Evolutionary conservation across 2,113 vertebrate genomes (phyloP), one percentile per base, ranked within the genome.

Genomic region (Pogona vitticeps): DNA sequence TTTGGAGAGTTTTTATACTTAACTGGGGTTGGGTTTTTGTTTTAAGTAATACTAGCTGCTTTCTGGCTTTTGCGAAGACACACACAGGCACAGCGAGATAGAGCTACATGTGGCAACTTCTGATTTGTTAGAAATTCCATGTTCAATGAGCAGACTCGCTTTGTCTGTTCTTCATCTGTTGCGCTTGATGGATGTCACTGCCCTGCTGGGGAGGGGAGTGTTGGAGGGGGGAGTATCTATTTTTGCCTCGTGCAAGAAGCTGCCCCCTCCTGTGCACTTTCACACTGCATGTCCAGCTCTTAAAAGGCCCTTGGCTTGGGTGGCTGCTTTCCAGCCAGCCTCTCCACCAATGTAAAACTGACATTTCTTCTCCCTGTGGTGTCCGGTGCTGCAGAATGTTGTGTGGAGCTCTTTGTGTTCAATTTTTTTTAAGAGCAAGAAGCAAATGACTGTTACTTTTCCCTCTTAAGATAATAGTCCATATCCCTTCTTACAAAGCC

Each of bases 161-260:
- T 81, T 80, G 81, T 87, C 85, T 0, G 83, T 52, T 63, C 88
- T 46, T 72, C 68, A 1, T 20, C 73, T 92, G 88, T 88, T 14
- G 56, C 23, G 79, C 17, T 67, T n/a, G n/a, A 21, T 56, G 20
- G 68, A 65, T 52, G 31, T 31, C 58, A 9, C 40, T 38, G 31
- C 31, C 12, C 33, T 65, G 4, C 31, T 73, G 85, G 31, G 58
- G 23, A 10, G 2, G 18, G 63, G 38, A 21, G 65, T 52, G 46
- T 52, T 52, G 46, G 40, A 71, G 67, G 0, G 15, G 87, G 84
- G 79, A 70, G 72, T 40, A 40, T 38, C 82, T 61, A 0, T 42
- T 71, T 73, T 1, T 82, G 88, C 87, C 90, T 94, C 93, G 92
- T 94, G 92, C 89, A 46, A 79, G 84, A 89, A 85, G 87, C 87